Conservation (phyloP, 2,113 vertebrate genomes). For the Nesoenas mayeri region DNA sequence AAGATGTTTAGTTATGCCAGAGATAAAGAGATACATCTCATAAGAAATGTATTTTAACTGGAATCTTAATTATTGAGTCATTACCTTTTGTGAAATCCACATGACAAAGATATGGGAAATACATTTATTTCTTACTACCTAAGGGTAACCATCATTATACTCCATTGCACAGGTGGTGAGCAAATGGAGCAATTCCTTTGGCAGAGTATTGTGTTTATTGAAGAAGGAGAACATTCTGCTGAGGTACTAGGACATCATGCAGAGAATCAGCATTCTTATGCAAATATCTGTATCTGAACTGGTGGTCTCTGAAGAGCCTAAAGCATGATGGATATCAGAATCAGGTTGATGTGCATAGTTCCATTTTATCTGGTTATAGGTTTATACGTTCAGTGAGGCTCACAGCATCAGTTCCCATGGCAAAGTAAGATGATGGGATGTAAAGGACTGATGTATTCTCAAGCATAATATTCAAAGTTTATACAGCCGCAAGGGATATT, state of each 20-base stretch:
- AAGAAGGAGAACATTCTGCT: background rate
- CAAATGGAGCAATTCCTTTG: background rate
- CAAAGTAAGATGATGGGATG: background rate
- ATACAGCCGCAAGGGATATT: background rate
- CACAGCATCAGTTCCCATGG: background rate
- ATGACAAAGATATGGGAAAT: background rate
- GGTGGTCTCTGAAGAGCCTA: background rate
- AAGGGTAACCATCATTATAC: background rate
- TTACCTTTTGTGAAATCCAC: background rate
- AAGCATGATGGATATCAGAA: background rate
- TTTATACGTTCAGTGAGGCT: background rate
- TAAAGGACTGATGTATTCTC: background rate
- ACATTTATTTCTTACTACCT: background rate
- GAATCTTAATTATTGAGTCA: conserved; percentile 12
- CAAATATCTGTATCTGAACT: background rate
- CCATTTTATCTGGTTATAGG: background rate
- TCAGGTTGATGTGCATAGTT: background rate
- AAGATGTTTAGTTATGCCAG: background rate
- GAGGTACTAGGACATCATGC: background rate
- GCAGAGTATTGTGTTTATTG: background rate
- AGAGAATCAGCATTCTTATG: background rate
- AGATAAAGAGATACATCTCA: background rate
- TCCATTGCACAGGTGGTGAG: background rate
- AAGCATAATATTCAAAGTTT: background rate
- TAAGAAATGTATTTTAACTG: background rate